Base-by-base conservation (phyloP, 1,140 invertebrate genomes). In the Halyomorpha halys region DNA sequence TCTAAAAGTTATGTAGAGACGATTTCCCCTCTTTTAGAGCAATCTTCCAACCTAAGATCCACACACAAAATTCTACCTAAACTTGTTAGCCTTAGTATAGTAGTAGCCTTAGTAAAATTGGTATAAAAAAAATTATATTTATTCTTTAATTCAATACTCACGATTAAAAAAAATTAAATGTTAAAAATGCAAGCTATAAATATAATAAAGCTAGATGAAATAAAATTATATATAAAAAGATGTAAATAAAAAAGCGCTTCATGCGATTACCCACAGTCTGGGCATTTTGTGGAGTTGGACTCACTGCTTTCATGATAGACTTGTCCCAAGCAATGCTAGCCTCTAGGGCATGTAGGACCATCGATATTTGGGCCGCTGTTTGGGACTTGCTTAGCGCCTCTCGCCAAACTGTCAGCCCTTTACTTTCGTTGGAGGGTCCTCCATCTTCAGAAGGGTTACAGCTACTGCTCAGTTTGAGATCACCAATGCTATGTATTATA, bases 231-330 rank as follows among this genome's bases (percentile, higher is more conserved):
- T 19, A 16, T 19, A 19, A 44, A 60, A 34, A 60, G 34, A 21
- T 23, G 16, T 27, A 60, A 44, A 60, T 18, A 60, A 65, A 60
- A 65, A 65, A 68, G 74, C 71, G 69, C 75, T 74, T 76, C 73
- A 75, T 76, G 74, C 74, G 75, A 73, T 70, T 71, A 65, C 64
- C 64, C 64, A 65, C 64, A 72, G 73, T 71, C 44, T 44, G 64
- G 44, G 54, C 75, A 74, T 65, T 65, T 62, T 47, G 65, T 54
- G 18, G 65, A 21, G 60, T 15, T 56, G 61, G 65, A 81, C 90
- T 85, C 82, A 95, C 91, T 79, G 94, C 94, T 84, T 97, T 96
- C 94, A 98, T 97, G 71, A 97, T 94, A 77, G 91, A 95, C 77
- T 97, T 97, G 77, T 98, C 94, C 94, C 94, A 97, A 25, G 94